Evolutionary conservation across 35 echinoderm and acorn worm genomes (phyloP).

Genomic region (Acanthaster planci): DNA sequence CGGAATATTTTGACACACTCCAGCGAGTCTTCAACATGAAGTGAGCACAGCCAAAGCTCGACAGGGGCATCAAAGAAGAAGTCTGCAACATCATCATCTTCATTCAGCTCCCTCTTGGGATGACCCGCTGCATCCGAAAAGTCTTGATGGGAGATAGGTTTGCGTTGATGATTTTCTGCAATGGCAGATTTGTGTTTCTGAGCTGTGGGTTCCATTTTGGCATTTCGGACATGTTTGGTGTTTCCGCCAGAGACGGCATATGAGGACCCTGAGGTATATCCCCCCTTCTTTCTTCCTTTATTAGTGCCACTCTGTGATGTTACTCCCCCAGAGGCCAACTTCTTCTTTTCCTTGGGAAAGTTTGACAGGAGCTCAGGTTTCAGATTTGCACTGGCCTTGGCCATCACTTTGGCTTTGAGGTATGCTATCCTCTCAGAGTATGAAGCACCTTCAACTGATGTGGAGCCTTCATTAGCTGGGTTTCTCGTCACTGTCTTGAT

Average conservation of each 20-base stretch:
- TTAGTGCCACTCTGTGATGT: not conserved
- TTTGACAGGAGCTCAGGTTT: slow-evolving; percentile 24
- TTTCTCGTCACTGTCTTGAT: not conserved
- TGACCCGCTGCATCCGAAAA: not conserved
- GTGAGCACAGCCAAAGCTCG: slow-evolving; percentile 32
- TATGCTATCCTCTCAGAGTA: slow-evolving; percentile 21
- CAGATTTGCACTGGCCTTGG: slow-evolving; percentile 59
- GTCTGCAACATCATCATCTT: not conserved
- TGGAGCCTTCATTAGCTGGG: not conserved
- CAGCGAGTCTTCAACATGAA: slow-evolving; percentile 35
- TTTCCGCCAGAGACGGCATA: not conserved
- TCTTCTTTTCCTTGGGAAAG: not conserved
- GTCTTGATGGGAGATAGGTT: not conserved
- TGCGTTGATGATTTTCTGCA: not conserved
- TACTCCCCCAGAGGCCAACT: not conserved
- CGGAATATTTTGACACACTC: slow-evolving; percentile 37
- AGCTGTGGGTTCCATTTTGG: not conserved
- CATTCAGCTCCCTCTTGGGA: not conserved
- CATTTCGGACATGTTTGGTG: not conserved
- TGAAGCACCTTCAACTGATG: not conserved
- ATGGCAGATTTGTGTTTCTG: not conserved
- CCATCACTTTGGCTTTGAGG: slow-evolving; percentile 57
- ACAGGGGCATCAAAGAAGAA: slow-evolving; percentile 19
- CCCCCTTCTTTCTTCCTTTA: not conserved
- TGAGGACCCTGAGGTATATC: not conserved